Evolutionary conservation across 2,888 invertebrate species (phyloP), one percentile per base, ranked within the genome.

Genomic region (Aethes cnicana): DNA sequence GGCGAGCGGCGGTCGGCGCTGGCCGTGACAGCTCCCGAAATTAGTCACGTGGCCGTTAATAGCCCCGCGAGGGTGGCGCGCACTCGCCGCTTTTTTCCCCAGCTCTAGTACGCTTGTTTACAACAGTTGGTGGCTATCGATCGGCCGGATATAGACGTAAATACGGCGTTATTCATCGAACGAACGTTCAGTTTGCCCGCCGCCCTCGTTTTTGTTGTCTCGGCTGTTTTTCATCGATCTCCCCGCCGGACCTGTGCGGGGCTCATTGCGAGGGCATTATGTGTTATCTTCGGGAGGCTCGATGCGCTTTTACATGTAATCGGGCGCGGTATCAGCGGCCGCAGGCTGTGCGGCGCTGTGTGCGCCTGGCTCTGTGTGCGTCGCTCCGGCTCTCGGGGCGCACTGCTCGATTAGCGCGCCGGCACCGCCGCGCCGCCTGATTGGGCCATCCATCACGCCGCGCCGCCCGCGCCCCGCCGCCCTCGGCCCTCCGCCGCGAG

Each of bases 401-500:
- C 82, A 81, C 74, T 78, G 84, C 81, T 83, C 84, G 84, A 84
- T 83, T 87, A 86, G 85, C 83, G 81, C 81, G 84, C 81, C 76
- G 78, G 79, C 74, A 77, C 83, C 82, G 82, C 80, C 84, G 74
- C 81, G 85, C 84, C 82, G 87, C 85, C 85, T 83, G 86, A 87
- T 87, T 88, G 84, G 90, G 88, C 91, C 90, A 91, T 91, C 91
- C 90, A 90, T 90, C 90, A 88, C 64, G 62, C 69, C 69, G 67
- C 76, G 77, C 68, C 75, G 74, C 75, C 67, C 66, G 72, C 69
- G 61, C 74, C 68, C 77, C 85, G 77, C 80, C 82, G 72, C 80
- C 79, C 80, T 66, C 60, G 68, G 66, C 79, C 76, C 76, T 69
- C 73, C 68, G 66, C 69, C 63, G 64, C 68, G 68, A 64, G 66